Percentiles rank a stretch among this genome's conserved stretches.
Conservation (phyloP, 2,797 vertebrate species). For the Enteromius treurensis region DNA sequence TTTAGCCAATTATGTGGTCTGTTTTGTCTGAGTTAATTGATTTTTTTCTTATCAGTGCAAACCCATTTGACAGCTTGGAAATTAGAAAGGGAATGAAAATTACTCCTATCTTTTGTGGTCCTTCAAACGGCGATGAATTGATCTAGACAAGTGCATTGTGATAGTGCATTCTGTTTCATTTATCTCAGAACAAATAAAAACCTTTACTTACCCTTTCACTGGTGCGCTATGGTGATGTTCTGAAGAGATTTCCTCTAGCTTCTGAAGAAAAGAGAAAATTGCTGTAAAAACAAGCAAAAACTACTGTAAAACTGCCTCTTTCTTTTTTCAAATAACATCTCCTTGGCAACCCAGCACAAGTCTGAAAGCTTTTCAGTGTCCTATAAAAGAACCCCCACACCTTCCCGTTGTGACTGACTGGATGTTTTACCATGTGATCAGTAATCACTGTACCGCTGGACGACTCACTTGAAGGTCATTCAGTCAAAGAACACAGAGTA, state of each 20-base stretch:
- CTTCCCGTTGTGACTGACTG: conserved; percentile 17
- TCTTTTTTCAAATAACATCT: conserved; percentile 58
- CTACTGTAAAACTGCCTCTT: conserved; percentile 51
- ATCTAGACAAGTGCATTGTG: conserved; percentile 37
- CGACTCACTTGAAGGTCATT: conserved; percentile 70
- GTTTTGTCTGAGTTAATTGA: conserved; percentile 55
- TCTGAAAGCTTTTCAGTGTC: conserved; percentile 57
- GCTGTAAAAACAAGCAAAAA: conserved; percentile 46
- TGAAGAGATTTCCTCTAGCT: conserved; percentile 54
- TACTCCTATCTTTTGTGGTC: conserved; percentile 36
- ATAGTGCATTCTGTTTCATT: conserved; percentile 24
- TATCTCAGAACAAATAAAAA: conserved; percentile 26
- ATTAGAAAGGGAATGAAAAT: conserved; percentile 41
- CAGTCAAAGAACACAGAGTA: conserved; percentile 55
- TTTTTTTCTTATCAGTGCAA: conserved; percentile 53
- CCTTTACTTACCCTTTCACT: conserved; percentile 60
- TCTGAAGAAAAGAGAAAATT: conserved; percentile 29
- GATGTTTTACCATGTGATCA: conserved; percentile 30
- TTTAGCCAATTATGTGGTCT: conserved; percentile 24
- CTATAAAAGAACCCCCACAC: conserved; percentile 50
- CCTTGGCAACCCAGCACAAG: conserved; percentile 68
- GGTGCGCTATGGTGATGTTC: conserved; percentile 34
- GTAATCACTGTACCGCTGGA: conserved; percentile 36
- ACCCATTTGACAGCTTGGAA: conserved; percentile 48
- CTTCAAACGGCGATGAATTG: conserved; percentile 34